A percentile compares a stretch with the other conserved stretches of the same genome.
Evolutionary conservation across 2,888 invertebrate genomes (phyloP).

Genomic region (Drosophila emarginata): DNA sequence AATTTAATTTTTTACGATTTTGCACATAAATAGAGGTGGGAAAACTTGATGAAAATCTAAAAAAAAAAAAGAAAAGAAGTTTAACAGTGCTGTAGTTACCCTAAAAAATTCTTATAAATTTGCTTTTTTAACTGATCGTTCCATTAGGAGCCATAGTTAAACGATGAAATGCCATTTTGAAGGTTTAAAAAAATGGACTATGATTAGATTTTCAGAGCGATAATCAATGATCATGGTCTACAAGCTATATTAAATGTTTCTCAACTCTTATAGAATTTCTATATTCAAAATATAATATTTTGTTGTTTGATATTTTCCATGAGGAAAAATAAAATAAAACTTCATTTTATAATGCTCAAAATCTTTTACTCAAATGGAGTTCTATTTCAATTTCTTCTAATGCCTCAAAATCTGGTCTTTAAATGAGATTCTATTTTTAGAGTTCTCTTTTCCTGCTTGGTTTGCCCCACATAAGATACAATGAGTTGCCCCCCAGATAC

Average conservation of each 20-base stretch:
- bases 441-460: conserved; percentile 10
- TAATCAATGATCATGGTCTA: no score
- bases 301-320: neutral
- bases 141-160: neutral
- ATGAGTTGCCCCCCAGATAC: conserved; percentile 39
- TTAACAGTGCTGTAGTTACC: conserved; percentile 14
- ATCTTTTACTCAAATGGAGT: neutral
- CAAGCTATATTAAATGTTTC: no score
- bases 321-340: neutral
- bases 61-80: conserved; percentile 7
- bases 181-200: no score
- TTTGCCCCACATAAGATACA: conserved; percentile 41
- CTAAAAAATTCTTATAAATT: neutral
- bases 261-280: no score
- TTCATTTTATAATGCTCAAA: neutral
- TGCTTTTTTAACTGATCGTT: neutral
- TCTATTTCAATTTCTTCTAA: conserved; percentile 1
- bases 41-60: conserved; percentile 8
- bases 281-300: no score
- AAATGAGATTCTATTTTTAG: neutral
- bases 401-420: neutral
- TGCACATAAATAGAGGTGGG: conserved; percentile 66
- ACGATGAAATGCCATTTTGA: no score
- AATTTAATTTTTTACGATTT: conserved; percentile 80
- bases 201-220: no score